Evolutionary conservation across 2,888 invertebrate species (phyloP).

Genomic region (Rhamnusium bicolor): DNA sequence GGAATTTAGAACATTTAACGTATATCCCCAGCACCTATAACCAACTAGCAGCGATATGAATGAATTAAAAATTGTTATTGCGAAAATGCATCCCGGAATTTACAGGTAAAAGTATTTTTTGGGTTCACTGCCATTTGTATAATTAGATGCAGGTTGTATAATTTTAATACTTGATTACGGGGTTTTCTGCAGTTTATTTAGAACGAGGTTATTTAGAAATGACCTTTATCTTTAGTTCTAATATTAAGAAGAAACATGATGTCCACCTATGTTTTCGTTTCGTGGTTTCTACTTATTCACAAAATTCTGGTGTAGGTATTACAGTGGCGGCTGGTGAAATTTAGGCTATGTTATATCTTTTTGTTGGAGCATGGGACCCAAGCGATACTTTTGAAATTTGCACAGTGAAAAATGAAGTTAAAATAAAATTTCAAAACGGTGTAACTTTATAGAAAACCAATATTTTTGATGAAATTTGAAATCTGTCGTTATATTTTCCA

Average conservation of each 20-base stretch:
- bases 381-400: too few species aligned
- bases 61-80: neutral
- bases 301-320: too few species aligned
- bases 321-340: too few species aligned
- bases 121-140: neutral
- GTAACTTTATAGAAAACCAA: too few species aligned
- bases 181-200: neutral
- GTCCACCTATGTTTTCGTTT: too few species aligned
- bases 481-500: too few species aligned
- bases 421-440: too few species aligned
- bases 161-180: neutral
- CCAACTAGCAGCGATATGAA: neutral
- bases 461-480: too few species aligned
- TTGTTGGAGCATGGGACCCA: too few species aligned
- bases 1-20: conserved; percentile 32
- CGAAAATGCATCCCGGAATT: neutral
- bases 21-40: conserved; percentile 27
- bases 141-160: neutral
- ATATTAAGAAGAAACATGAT: neutral
- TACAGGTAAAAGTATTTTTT: neutral
- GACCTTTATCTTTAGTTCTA: neutral
- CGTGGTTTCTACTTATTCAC: neutral
- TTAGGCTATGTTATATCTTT: too few species aligned
- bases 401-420: too few species aligned
- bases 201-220: neutral